Evolutionary conservation across 2,797 vertebrate species (phyloP).

Genomic region (Salmo trutta): DNA sequence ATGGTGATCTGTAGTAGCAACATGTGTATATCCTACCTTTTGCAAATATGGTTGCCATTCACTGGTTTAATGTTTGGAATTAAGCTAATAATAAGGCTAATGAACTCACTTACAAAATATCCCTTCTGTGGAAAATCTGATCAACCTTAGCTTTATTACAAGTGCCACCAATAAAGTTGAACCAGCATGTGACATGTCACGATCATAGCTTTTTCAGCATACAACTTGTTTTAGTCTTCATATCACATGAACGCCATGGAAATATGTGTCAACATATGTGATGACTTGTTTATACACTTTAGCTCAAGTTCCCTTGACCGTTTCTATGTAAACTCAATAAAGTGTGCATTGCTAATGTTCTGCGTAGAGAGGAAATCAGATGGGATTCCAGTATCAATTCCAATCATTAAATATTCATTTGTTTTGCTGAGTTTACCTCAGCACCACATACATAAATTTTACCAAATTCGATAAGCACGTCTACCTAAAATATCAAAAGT

Average conservation of each 20-base stretch:
- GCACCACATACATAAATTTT: slow-evolving; percentile 30
- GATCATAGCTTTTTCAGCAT: slow-evolving; percentile 3
- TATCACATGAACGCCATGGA: slow-evolving; percentile 71
- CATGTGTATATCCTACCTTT: neutral
- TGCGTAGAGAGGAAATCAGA: slow-evolving; percentile 37
- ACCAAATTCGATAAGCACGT: slow-evolving; percentile 26
- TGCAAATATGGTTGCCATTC: slow-evolving; percentile 36
- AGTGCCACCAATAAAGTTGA: neutral
- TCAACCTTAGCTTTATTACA: neutral
- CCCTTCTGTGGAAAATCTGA: slow-evolving; percentile 40
- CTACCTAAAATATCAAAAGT: slow-evolving; percentile 33
- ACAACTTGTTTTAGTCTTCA: slow-evolving; percentile 36
- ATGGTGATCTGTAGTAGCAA: neutral
- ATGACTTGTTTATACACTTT: slow-evolving; percentile 69
- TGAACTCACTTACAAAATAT: slow-evolving; percentile 30
- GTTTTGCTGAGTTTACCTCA: slow-evolving; percentile 49
- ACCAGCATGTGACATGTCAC: neutral
- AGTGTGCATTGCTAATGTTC: slow-evolving; percentile 5
- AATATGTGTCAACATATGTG: slow-evolving; percentile 67
- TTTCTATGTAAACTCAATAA: slow-evolving; percentile 50
- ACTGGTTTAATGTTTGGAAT: slow-evolving; percentile 16
- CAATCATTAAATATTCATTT: slow-evolving; percentile 52
- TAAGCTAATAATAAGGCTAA: slow-evolving; percentile 33
- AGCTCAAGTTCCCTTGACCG: slow-evolving; percentile 59
- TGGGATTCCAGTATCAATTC: slow-evolving; percentile 35